phyloP scores from a whole-genome alignment of 53 echinoderm and acorn worm genomes.

The Hippasteria phrygiana region DNA sequence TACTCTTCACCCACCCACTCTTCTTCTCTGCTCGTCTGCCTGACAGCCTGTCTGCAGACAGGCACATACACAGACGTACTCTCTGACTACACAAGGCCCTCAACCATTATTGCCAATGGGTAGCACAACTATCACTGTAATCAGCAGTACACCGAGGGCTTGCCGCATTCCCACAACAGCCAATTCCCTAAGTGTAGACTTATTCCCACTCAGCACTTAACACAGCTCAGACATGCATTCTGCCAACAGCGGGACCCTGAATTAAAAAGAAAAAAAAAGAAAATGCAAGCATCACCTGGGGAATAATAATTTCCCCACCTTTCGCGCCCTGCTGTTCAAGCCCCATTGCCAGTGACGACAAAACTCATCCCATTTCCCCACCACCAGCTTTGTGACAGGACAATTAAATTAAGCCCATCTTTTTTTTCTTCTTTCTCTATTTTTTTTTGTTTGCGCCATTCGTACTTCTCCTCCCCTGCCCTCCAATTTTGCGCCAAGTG shows the following conservation, averaged over 20 bases:
- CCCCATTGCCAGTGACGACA: conserved; percentile 38
- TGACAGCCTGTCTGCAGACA: not conserved
- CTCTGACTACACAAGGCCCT: not conserved
- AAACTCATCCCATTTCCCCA: conserved; percentile 27
- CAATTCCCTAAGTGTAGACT: conserved; percentile 6
- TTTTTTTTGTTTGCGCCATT: conserved; percentile 15
- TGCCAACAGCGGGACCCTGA: conserved; percentile 1
- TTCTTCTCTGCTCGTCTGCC: not conserved
- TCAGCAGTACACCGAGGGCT: conserved; percentile 34
- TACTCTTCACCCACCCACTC: not conserved
- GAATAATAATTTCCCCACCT: conserved; percentile 40
- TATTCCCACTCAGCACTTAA: conserved; percentile 29
- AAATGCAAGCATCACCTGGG: not conserved
- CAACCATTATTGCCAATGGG: conserved; percentile 38
- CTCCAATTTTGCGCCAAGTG: conserved; percentile 62
- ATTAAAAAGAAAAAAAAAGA: not conserved
- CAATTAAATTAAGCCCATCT: conserved; percentile 62
- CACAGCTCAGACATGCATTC: conserved; percentile 37
- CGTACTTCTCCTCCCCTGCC: conserved; percentile 28
- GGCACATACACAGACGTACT: not conserved
- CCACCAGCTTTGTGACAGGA: conserved; percentile 61
- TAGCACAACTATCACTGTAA: conserved; percentile 46
- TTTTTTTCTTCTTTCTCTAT: not conserved
- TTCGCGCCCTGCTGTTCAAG: conserved; percentile 27
- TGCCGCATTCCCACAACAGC: conserved; percentile 14